These are phyloP conservation scores for Aphelocoma californica DNA, from an alignment of 2,797 vertebrate species.

Conservation along the genomic window DNA sequence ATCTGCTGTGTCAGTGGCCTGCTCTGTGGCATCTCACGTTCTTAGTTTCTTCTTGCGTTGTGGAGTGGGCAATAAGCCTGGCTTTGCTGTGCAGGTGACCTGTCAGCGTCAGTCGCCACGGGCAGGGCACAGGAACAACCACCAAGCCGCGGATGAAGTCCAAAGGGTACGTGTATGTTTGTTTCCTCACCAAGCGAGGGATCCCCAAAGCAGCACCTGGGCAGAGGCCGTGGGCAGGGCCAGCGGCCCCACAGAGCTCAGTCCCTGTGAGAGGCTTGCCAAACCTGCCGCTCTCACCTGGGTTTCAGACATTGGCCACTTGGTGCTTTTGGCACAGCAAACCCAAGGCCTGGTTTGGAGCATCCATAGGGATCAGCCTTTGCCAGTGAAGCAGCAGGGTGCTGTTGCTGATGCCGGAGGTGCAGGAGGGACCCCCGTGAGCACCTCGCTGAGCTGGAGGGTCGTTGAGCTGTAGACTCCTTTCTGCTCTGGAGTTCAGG, in stretches of 20 bases:
- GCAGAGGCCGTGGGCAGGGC: background rate
- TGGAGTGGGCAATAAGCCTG: background rate
- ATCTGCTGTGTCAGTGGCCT: background rate
- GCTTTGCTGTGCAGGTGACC: background rate
- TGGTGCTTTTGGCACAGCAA: background rate
- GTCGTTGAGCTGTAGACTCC: background rate
- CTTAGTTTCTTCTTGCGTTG: too few species aligned
- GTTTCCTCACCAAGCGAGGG: background rate
- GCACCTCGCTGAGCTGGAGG: background rate
- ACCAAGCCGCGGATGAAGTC: background rate
- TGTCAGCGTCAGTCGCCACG: background rate
- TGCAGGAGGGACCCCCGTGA: background rate
- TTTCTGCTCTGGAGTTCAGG: background rate
- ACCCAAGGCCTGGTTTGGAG: background rate
- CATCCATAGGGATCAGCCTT: background rate
- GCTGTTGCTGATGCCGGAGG: background rate
- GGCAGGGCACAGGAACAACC: background rate
- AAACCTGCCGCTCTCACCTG: background rate
- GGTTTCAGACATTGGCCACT: background rate
- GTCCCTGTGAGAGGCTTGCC: background rate
- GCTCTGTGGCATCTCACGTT: background rate
- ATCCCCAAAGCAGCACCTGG: background rate
- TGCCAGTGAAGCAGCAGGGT: background rate
- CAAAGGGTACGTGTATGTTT: background rate
- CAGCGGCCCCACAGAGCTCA: background rate